Percentiles rank a stretch among this genome's conserved stretches.
phyloP scores from a whole-genome alignment of 1,140 invertebrate genomes.

The Pollicipes pollicipes region DNA sequence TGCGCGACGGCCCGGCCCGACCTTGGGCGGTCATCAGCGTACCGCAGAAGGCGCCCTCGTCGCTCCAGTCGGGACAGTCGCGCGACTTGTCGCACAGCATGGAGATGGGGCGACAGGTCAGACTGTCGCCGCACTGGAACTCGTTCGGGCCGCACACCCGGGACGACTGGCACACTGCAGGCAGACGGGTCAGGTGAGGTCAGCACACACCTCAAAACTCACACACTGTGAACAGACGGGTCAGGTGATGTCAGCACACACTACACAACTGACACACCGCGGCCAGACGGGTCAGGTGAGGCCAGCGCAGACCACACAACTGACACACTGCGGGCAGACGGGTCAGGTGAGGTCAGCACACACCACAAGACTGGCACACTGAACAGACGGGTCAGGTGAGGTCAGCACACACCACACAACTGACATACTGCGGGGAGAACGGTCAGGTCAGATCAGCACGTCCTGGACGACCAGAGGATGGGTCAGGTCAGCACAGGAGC shows the following conservation, averaged over 20 bases:
- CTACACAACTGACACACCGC: too few species aligned
- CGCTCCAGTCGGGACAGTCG: constrained; percentile 31
- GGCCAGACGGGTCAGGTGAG: neutral
- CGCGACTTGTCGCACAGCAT: constrained; percentile 28
- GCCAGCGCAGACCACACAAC: too few species aligned
- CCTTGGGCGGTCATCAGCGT: constrained; percentile 13
- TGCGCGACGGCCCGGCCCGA: too few species aligned
- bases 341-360: too few species aligned
- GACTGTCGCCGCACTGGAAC: constrained; percentile 37
- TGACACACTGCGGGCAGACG: neutral
- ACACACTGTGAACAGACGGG: too few species aligned
- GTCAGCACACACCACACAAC: neutral
- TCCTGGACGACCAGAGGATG: neutral
- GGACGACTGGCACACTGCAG: constrained; percentile 12
- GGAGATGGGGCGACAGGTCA: constrained; percentile 29
- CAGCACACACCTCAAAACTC: neutral
- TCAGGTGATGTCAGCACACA: neutral
- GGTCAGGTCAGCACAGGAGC: neutral
- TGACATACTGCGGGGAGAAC: too few species aligned
- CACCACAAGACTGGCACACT: too few species aligned
- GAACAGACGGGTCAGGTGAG: too few species aligned
- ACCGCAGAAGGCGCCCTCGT: constrained; percentile 28
- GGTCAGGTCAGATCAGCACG: neutral
- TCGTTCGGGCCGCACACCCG: constrained; percentile 36
- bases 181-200: neutral